Base-by-base conservation (phyloP, 2,888 invertebrate genomes). In the Microctonus brassicae region DNA sequence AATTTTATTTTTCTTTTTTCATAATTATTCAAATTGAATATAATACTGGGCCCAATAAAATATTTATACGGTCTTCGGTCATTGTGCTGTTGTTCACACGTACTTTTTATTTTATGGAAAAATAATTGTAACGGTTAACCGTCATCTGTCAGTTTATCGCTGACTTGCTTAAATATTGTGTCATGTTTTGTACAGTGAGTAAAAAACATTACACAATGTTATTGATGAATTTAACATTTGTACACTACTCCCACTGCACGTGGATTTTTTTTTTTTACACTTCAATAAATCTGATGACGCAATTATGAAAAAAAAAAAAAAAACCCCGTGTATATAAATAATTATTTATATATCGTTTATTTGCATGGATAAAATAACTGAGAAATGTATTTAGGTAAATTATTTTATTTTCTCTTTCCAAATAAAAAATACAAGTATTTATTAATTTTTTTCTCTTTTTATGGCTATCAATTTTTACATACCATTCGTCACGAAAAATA, bases 101-200 rank as follows among this genome's bases (percentile, higher is more conserved):
- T 17, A 63, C 22, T n/a, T 60, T 60, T 57, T 57, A 66, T 29
- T n/a, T n/a, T n/a, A n/a, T n/a, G n/a, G 39, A 24, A 67, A 47
- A 69, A 58, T 75, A 47, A 47, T 47, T 69, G 53, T 73, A 73
- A 73, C 75, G 73, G 75, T 73, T 67, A 47, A 47, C 53, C 52
- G 64, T 70, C 73, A 73, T 73, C 73, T 72, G 73, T 73, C 70
- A 57, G 63, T 65, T 60, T 39, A 36, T 60, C n/a, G 66, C 65
- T 39, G 29, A 26, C 66, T 47, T 69, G 47, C 47, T 68, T 29
- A 67, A 34, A 42, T 64, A 22, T 22, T 42, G 58, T 29, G 60
- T 72, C 60, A 60, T 20, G 20, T 47, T 47, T 47, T 47, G 17
- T 47, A 4, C 17, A 4, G 17, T n/a, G 7, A 17, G 17, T 47